These are phyloP conservation scores for Sitophilus oryzae DNA, from an alignment of 1,140 invertebrate genomes.

Conservation along the genomic window DNA sequence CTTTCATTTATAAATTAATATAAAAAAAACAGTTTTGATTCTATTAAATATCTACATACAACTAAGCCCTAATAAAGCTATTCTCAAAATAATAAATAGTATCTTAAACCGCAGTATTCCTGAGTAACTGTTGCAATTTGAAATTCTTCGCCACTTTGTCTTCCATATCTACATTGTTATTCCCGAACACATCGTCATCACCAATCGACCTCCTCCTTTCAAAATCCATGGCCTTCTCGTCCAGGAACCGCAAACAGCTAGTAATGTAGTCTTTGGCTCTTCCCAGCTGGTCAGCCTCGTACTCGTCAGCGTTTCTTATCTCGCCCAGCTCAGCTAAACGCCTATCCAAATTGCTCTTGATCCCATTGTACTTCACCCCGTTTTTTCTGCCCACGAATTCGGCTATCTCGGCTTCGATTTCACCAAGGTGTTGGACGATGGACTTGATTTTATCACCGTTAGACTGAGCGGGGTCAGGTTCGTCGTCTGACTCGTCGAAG, in stretches of 20 bases:
- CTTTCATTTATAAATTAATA: no score
- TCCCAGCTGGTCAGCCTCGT: slow-evolving; percentile 20
- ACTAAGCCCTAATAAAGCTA: no score
- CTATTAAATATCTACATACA: no score
- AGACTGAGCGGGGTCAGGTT: neutral
- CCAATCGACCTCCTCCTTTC: slow-evolving; percentile 5
- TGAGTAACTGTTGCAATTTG: slow-evolving; percentile 17
- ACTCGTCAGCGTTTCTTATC: slow-evolving; percentile 19
- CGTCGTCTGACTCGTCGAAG: neutral
- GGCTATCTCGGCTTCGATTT: slow-evolving; percentile 28
- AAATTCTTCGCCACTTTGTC: slow-evolving; percentile 14
- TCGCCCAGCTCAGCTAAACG: slow-evolving; percentile 8
- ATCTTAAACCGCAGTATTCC: slow-evolving; percentile 24
- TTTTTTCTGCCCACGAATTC: slow-evolving; percentile 30
- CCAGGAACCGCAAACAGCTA: slow-evolving; percentile 32
- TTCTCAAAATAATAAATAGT: no score
- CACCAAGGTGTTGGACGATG: slow-evolving; percentile 23
- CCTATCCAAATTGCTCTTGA: slow-evolving; percentile 13
- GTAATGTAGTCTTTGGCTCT: slow-evolving; percentile 26
- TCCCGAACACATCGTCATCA: slow-evolving; percentile 26
- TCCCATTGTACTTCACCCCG: slow-evolving; percentile 22
- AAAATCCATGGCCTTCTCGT: slow-evolving; percentile 23
- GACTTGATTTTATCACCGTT: slow-evolving; percentile 22
- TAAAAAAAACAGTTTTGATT: no score
- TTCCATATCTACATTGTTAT: slow-evolving; percentile 22